A percentile compares a stretch with the other conserved stretches of the same genome.
phyloP scores from a whole-genome alignment of 2,797 vertebrate species.

The Cyclopterus lumpus region DNA sequence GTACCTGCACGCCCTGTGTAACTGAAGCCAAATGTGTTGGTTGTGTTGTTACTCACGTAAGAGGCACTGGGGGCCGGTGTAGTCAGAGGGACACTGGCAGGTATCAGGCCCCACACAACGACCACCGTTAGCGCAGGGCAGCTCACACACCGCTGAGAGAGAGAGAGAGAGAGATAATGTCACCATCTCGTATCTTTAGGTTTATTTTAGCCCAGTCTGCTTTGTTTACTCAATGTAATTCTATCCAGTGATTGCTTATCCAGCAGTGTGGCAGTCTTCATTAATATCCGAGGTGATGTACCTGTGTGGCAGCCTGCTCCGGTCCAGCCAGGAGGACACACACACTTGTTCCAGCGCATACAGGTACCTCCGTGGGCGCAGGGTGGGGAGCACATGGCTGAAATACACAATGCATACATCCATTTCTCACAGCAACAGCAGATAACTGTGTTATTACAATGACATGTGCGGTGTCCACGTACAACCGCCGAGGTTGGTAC shows the following conservation, averaged over 20 bases:
- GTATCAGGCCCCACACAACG: conserved; percentile 83
- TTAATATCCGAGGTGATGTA: conserved; percentile 41
- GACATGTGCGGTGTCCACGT: not conserved
- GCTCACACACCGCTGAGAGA: conserved; percentile 82
- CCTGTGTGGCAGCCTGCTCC: conserved; percentile 86
- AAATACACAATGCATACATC: conserved; percentile 47
- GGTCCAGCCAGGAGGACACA: conserved; percentile 83
- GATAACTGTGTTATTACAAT: not conserved
- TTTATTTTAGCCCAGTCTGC: not conserved
- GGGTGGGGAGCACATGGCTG: conserved; percentile 86
- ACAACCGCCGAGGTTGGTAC: conserved; percentile 56
- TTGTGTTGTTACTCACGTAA: conserved; percentile 76
- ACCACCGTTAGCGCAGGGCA: conserved; percentile 84
- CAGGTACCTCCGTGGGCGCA: conserved; percentile 87
- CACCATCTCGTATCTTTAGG: not conserved
- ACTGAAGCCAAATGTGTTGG: conserved; percentile 30
- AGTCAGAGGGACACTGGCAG: conserved; percentile 88
- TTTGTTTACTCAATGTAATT: not conserved
- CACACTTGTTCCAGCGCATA: conserved; percentile 86
- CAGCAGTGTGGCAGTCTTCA: not conserved
- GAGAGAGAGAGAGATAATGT: not conserved
- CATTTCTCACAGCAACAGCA: not conserved
- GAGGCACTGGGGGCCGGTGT: conserved; percentile 85
- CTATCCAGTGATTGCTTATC: not conserved
- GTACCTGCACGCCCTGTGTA: not conserved